Evolutionary conservation across 2,113 vertebrate species (phyloP).

Genomic region (Psilopsiagon aymara): DNA sequence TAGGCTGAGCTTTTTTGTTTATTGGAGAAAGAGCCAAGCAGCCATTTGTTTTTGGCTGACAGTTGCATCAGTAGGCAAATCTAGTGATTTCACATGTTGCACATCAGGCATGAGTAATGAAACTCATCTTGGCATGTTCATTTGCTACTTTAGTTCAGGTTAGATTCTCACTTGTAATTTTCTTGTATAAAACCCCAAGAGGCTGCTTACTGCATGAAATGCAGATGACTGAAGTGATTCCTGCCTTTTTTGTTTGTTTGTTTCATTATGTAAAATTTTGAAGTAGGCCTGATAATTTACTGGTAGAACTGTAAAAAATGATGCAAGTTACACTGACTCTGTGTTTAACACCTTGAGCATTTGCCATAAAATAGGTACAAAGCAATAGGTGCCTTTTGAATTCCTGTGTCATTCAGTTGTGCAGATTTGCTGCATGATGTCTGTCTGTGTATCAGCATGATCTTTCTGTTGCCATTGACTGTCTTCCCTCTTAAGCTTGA

Average conservation of each 20-base stretch:
- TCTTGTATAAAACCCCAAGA: not conserved
- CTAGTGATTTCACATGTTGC: not conserved
- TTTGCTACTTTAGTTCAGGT: not conserved
- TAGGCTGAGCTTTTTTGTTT: not conserved
- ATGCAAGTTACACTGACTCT: not conserved
- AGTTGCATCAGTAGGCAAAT: not conserved
- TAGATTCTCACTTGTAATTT: not conserved
- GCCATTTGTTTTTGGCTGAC: not conserved
- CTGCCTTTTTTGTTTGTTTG: not conserved
- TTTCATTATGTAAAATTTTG: not conserved
- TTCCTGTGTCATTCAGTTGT: not conserved
- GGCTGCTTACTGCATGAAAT: not conserved
- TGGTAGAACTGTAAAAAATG: not conserved
- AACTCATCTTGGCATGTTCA: conserved; percentile 20
- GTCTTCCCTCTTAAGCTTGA: not conserved
- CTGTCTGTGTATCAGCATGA: not conserved
- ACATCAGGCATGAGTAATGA: not conserved
- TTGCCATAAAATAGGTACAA: not conserved
- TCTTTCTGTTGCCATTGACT: not conserved
- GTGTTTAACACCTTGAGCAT: not conserved
- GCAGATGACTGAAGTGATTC: not conserved
- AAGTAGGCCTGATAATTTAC: not conserved
- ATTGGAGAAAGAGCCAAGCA: not conserved
- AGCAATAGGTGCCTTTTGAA: not conserved
- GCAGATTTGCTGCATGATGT: not conserved